Percentiles rank a stretch among this genome's conserved stretches.
Conservation (phyloP, 2,113 vertebrate genomes). For the Protobothrops flavoviridis region DNA sequence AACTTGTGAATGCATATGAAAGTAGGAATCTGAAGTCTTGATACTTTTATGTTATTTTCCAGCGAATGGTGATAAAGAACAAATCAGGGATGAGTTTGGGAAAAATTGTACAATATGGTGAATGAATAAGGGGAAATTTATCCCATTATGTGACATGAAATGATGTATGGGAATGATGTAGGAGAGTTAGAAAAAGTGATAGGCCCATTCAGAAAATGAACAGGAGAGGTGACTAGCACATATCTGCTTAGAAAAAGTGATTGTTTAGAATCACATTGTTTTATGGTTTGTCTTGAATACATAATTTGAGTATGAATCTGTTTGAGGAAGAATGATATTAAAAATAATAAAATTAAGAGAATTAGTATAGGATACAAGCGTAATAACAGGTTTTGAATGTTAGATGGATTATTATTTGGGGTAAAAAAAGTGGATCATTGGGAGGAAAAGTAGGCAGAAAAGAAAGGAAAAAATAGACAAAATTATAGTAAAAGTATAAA, state of each 20-base stretch:
- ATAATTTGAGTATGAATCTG: not conserved
- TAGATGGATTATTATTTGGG: not conserved
- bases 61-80: not conserved
- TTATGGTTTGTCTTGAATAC: not conserved
- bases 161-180: not conserved
- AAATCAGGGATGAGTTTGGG: not conserved
- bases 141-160: not conserved
- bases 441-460: not conserved
- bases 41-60: not conserved
- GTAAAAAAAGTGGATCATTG: not conserved
- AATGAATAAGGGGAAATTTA: not conserved
- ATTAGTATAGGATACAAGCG: not conserved
- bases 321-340: not conserved
- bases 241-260: not conserved
- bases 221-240: not conserved
- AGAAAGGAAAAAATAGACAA: not conserved
- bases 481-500: not conserved
- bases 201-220: not conserved
- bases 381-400: not conserved
- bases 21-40: not conserved
- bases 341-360: not conserved
- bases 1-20: not conserved
- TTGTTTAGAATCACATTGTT: not conserved
- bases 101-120: not conserved
- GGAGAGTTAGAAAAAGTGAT: not conserved